Base-by-base conservation (phyloP, 2,888 invertebrate genomes). In the Agrochola circellaris region DNA sequence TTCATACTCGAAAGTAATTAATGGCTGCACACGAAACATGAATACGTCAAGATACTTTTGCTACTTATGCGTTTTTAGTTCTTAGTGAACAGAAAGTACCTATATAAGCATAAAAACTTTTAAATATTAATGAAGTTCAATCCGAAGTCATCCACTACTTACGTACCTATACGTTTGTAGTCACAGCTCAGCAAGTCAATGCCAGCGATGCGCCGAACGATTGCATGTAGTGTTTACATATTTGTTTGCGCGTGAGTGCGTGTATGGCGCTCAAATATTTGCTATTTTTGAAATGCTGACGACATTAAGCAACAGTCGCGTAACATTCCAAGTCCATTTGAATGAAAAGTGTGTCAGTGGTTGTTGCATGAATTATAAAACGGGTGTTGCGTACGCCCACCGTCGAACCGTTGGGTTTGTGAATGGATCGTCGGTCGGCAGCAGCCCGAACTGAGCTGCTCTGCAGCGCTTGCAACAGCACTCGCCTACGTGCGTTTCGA, bases 401-500 rank as follows among this genome's bases (percentile, higher is more conserved):
- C 83, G 72, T 71, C 83, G 56, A 61, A 58, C 56, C 69, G 78
- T 54, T 85, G 81, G 74, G 78, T 87, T 95, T 95, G 95, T 95
- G 95, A 95, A 95, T 95, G 95, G 95, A 94, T 87, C 89, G 84
- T 73, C 84, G 84, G 85, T 79, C 87, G 85, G 86, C 84, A 81
- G 76, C 75, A 76, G 74, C 73, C n/a, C 45, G 82, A 80, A 34
- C 80, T 60, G 76, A 75, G 85, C 68, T 83, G 83, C 78, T 88
- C 82, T 85, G 85, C 82, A 82, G 65, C 77, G 89, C 85, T 95
- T 95, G 95, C 96, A 95, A 94, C 95, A 95, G 92, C 90, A 89
- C 83, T 92, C 96, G 94, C 96, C 96, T 94, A 96, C 96, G 94
- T 93, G 82, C 77, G 78, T 69, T 85, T 92, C 94, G 95, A 96